Conservation (phyloP, 2,888 invertebrate species). For the Epiblema foenella region DNA sequence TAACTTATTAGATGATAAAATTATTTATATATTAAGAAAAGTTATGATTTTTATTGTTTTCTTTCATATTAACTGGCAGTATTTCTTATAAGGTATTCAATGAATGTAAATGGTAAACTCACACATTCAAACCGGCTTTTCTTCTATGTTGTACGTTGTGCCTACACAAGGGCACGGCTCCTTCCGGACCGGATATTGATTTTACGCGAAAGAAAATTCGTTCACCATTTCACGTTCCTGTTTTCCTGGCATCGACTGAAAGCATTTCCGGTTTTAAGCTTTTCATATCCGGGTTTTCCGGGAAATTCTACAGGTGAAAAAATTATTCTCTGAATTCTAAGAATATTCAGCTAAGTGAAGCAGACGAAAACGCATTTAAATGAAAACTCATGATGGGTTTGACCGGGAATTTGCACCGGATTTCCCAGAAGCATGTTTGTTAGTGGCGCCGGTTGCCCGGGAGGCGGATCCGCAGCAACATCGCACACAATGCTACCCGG, state of each 20-base stretch:
- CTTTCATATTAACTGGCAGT: not conserved
- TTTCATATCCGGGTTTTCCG: conserved; percentile 50
- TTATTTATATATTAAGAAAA: not conserved
- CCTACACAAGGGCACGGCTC: conserved; percentile 6
- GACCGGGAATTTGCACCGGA: conserved; percentile 23
- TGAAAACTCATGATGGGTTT: not conserved
- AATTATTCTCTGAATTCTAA: not conserved
- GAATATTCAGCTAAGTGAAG: not conserved
- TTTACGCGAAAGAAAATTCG: conserved; percentile 49
- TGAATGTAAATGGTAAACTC: not conserved
- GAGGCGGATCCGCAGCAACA: conserved; percentile 68
- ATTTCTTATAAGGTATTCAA: not conserved
- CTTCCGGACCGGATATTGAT: conserved; percentile 62
- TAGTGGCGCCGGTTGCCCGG: conserved; percentile 46
- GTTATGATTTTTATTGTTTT: not conserved
- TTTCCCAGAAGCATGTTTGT: conserved; percentile 15
- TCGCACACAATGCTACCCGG: conserved; percentile 66
- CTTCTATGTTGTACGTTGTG: not conserved
- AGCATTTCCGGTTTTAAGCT: conserved; percentile 63
- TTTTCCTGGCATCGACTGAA: conserved; percentile 59
- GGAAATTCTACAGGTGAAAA: conserved; percentile 34
- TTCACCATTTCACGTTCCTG: conserved; percentile 55
- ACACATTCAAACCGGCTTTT: not conserved
- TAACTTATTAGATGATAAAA: not conserved
- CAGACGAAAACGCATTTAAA: conserved; percentile 7